A percentile compares a stretch with the other conserved stretches of the same genome.
These are phyloP conservation scores for Polypedilum pembai DNA, from an alignment of 1,140 invertebrate species.

Conservation along the genomic window DNA sequence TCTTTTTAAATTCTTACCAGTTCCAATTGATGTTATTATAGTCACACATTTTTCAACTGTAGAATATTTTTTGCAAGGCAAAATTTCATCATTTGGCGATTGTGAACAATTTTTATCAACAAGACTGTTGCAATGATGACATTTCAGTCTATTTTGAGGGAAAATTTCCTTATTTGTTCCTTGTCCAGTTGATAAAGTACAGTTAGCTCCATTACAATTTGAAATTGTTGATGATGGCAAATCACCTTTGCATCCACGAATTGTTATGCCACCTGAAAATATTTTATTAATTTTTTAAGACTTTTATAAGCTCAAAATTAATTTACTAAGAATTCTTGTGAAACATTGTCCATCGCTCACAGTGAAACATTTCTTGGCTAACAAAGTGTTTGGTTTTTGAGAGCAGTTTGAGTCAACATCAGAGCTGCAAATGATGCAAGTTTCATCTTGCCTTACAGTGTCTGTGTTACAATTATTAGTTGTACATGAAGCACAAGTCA, in stretches of 20 bases:
- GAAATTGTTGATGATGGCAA: background rate
- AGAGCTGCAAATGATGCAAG: background rate
- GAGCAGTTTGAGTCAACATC: background rate
- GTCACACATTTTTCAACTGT: background rate
- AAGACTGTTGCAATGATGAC: background rate
- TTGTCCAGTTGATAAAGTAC: background rate
- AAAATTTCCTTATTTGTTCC: constrained; percentile 14
- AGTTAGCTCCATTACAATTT: background rate
- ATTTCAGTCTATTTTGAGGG: background rate
- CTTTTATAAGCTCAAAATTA: background rate
- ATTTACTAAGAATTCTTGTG: background rate
- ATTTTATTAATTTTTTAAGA: background rate
- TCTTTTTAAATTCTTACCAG: background rate
- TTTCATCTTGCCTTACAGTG: background rate
- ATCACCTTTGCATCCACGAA: background rate
- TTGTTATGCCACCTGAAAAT: background rate
- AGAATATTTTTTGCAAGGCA: background rate
- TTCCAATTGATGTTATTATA: background rate
- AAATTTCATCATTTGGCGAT: background rate
- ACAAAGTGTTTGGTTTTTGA: background rate
- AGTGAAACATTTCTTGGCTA: background rate
- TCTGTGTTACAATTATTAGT: constrained; percentile 4
- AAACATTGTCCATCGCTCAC: background rate
- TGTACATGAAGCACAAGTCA: background rate
- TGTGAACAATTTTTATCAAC: background rate